Base-by-base conservation (phyloP, 2,888 invertebrate genomes). In the Itoplectis maculator region DNA sequence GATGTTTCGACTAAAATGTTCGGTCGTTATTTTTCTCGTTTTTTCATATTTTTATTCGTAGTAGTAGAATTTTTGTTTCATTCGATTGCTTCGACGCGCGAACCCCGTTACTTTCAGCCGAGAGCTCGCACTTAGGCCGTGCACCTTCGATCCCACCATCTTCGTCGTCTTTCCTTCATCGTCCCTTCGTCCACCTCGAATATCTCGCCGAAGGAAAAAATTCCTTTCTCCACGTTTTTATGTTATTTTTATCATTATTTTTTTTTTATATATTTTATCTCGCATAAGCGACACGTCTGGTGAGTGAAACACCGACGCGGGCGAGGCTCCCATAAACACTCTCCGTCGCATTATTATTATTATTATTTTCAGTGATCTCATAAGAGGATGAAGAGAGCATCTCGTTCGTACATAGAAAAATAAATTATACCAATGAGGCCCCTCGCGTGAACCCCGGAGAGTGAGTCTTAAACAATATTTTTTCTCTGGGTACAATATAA, bases 371-470 rank as follows among this genome's bases (percentile, higher is more conserved):
- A 29, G 66, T 56, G 40, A 61, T 66, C 63, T 45, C 75, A 75
- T 63, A 65, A 72, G 59, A 72, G 72, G 35, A 29, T 69, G 63
- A 8, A 74, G 76, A 83, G 65, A 85, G 82, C 88, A 87, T 88
- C 86, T 85, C 78, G 85, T 87, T 86, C 85, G 81, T 88, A 85
- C 87, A 88, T 91, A 92, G 88, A 92, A 92, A 92, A 92, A 92
- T 92, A 92, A 92, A 90, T 88, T 86, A 87, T 88, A 87, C 90
- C 86, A 83, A 84, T 84, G 89, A 88, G 65, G 68, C 76, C 70
- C 15, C 45, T 35, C 49, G 61, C 59, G 61, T n/a, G 74, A 56
- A 78, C 49, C 51, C 65, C 72, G 61, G 68, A 68, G 47, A 61
- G 77, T 54, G 49, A 76, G 49, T 61, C 56, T 79, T 70, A 63